Percentiles rank a stretch among this genome's conserved stretches.
Conservation (phyloP, 2,113 vertebrate species). For the Vicugna pacos region DNA sequence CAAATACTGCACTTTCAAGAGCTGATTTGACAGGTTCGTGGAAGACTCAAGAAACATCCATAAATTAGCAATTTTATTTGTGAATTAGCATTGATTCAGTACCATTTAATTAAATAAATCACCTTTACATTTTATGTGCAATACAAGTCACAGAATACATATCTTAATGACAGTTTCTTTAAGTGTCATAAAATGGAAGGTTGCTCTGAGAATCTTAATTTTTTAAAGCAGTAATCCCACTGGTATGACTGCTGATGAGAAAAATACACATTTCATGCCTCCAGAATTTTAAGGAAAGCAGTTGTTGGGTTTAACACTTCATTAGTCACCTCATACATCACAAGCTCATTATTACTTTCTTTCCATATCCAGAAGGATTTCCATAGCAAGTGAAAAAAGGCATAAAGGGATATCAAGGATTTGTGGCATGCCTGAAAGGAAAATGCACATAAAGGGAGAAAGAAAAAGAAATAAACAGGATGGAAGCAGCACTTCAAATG, state of each 20-base stretch:
- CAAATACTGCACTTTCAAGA: constrained; percentile 49
- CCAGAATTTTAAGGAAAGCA: constrained; percentile 66
- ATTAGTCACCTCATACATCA: constrained; percentile 75
- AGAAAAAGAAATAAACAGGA: constrained; percentile 72
- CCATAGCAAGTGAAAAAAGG: constrained; percentile 73
- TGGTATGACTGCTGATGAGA: constrained; percentile 47
- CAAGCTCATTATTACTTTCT: constrained; percentile 50
- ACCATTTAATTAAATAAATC: constrained; percentile 69
- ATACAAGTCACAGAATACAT: constrained; percentile 12
- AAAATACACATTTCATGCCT: constrained; percentile 70
- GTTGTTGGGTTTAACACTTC: constrained; percentile 78
- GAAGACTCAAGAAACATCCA: constrained; percentile 55
- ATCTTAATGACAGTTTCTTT: constrained; percentile 64
- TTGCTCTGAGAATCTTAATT: constrained; percentile 66
- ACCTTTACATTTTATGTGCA: constrained; percentile 60
- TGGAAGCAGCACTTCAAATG: constrained; percentile 79
- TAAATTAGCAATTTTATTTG: constrained; percentile 69
- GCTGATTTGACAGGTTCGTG: constrained; percentile 33
- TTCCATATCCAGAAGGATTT: constrained; percentile 66
- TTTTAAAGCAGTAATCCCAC: constrained; percentile 52
- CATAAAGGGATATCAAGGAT: constrained; percentile 70
- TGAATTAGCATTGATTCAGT: constrained; percentile 67
- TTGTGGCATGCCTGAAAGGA: constrained; percentile 73
- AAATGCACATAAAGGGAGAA: constrained; percentile 76
- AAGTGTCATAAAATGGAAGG: constrained; percentile 49